Evolutionary conservation across 2,888 invertebrate species (phyloP), one percentile per base, ranked within the genome.

Genomic region (Folsomia candida): DNA sequence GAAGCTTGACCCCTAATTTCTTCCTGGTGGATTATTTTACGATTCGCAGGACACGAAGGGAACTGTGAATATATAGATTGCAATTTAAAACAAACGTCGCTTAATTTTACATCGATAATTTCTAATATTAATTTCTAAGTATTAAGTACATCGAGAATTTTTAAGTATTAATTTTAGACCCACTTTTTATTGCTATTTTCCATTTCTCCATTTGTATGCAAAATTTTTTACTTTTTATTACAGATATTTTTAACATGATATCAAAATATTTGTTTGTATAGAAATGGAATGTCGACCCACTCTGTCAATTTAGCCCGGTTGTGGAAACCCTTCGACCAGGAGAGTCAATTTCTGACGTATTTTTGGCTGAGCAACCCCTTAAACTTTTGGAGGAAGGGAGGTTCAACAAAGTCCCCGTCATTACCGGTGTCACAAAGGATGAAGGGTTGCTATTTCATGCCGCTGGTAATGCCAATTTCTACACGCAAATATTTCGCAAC

Each of bases 381-480:
- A 78, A 83, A 18, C 79, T 85, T 37, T 78, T 87, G 25, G 77
- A 80, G 61, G 76, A 78, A 54, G 85, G 85, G 14, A 81, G 81
- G 47, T 85, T 85, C 65, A 80, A 80, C 14, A 81, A 83, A 22
- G 82, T 87, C 1, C 86, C 87, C 1, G 85, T 84, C 83, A 83
- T 87, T 76, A 80, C 84, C 11, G 86, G 87, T 2, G 81, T 83
- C 1, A 84, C 84, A 1, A 82, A 84, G 1, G 81, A 83, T 2
- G 87, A 87, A 79, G 87, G 87, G 24, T 83, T 85, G 1, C 61
- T 76, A 20, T 82, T 87, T 18, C 83, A 85, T 67, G 84, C 84
- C 20, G 81, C 81, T 69, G 80, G 84, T 84, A 81, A 60, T 26
- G 3, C 24, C n/a, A 18, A 4, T 24, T 27, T 26, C 27, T 51